Percentiles rank a stretch among this genome's conserved stretches.
phyloP scores from a whole-genome alignment of 2,888 invertebrate genomes.

The Agriopis aurantiaria region DNA sequence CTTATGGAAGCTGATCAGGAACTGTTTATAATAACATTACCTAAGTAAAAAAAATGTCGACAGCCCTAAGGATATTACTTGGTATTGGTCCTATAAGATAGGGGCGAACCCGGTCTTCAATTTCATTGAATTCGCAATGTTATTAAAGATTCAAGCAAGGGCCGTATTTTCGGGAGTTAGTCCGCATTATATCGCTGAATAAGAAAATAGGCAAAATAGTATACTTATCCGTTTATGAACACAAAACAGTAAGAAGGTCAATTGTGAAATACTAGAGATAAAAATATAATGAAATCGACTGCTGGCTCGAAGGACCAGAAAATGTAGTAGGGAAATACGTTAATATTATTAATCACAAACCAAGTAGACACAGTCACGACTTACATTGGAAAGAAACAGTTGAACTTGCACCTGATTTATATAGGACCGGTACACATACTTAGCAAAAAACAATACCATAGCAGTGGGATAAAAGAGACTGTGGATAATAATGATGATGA shows the following conservation, averaged over 20 bases:
- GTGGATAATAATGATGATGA: too few relatives aligned
- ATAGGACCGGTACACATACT: too few relatives aligned
- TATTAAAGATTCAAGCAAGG: constrained; percentile 55
- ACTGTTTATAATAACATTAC: constrained; percentile 8
- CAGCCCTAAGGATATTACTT: constrained; percentile 37
- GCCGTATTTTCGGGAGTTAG: constrained; percentile 36
- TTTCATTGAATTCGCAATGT: constrained; percentile 62
- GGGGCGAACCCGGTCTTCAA: constrained; percentile 60
- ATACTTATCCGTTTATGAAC: not conserved
- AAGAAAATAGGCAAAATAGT: constrained; percentile 15
- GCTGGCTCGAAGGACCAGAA: not conserved
- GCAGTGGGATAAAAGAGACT: too few relatives aligned
- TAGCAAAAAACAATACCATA: too few relatives aligned
- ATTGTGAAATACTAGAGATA: not conserved
- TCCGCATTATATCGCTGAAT: constrained; percentile 24
- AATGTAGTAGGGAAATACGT: too few relatives aligned
- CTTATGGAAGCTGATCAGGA: not conserved
- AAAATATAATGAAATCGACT: not conserved
- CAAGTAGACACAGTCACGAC: not conserved
- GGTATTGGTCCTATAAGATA: constrained; percentile 36
- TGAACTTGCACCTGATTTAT: not conserved
- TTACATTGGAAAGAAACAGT: not conserved
- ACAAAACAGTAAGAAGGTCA: not conserved
- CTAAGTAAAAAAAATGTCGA: constrained; percentile 8
- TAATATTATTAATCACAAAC: not conserved